A percentile compares a stretch with the other conserved stretches of the same genome.
These are phyloP conservation scores for Podotricha telesiphe DNA, from an alignment of 2,888 invertebrate species.

Conservation along the genomic window DNA sequence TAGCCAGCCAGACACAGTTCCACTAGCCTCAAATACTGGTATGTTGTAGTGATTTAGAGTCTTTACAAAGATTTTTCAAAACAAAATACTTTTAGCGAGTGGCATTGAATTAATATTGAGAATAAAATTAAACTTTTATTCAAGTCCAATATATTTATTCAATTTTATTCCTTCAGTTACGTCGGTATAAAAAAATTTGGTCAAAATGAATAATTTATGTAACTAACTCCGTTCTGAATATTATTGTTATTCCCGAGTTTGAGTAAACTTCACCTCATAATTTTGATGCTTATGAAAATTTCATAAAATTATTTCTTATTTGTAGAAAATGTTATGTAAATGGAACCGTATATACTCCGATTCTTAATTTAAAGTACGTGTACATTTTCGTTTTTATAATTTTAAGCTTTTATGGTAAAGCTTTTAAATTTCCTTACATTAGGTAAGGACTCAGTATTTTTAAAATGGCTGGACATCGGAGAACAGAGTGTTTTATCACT, in stretches of 20 bases:
- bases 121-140: slow-evolving; percentile 11
- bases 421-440: too few species aligned
- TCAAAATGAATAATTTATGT: slow-evolving; percentile 20
- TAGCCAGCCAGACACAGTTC: too few species aligned
- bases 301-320: slow-evolving; percentile 11
- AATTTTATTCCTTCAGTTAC: neutral
- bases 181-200: slow-evolving; percentile 3
- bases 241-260: slow-evolving; percentile 21
- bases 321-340: neutral
- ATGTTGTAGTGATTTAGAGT: too few species aligned
- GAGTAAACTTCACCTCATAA: slow-evolving; percentile 10
- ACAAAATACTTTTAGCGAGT: too few species aligned
- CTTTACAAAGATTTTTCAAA: neutral
- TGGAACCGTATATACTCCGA: too few species aligned
- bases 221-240: neutral
- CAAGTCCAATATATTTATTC: slow-evolving; percentile 2
- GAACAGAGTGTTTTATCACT: too few species aligned
- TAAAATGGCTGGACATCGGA: too few species aligned
- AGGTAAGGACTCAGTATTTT: too few species aligned
- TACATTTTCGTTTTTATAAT: too few species aligned
- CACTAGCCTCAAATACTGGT: too few species aligned
- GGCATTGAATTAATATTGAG: neutral
- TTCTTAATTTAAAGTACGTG: too few species aligned
- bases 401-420: too few species aligned
- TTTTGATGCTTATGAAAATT: slow-evolving; percentile 6